Base-by-base conservation (phyloP, 2,797 vertebrate genomes). In the Characodon lateralis region DNA sequence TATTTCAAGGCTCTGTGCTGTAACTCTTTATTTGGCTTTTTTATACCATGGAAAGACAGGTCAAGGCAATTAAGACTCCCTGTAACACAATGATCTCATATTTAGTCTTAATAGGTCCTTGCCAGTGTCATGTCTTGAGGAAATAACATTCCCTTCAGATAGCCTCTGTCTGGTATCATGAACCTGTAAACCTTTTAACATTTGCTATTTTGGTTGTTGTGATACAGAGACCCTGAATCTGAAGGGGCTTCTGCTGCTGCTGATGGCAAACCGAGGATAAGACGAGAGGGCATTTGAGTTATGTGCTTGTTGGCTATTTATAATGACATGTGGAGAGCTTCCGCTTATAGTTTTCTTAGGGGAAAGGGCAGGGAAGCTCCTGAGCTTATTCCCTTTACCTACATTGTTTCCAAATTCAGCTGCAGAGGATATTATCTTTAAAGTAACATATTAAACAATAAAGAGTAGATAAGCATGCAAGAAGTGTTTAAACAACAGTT, bases 231-330 rank as follows among this genome's bases (percentile, higher is more conserved):
- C 70, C 69, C 0, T 69, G 20, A 43, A 74, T n/a, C 76, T 86
- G 74, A 90, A 18, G 51, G 24, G 50, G 77, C 68, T 80, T 43
- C 31, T 68, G n/a, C 74, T 78, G 20, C 43, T 81, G 80, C 63
- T 83, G 0, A 74, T 80, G 80, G 82, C 78, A 87, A 83, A 91
- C 82, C 86, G 86, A 76, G 74, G 74, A 83, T 79, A 83, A 88
- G 83, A 51, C 48, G 75, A 79, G 73, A 71, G 80, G 84, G 84
- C 89, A 89, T 93, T 83, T 91, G 73, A 93, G 90, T 89, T 93
- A 92, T 93, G 90, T 85, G 83, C 77, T 76, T 0, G n/a, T 77
- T 72, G 80, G 87, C 92, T 95, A 94, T 95, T 93, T 94, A 92
- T 94, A 94, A 76, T 78, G 72, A 69, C 12, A 82, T 93, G 89